Base-by-base conservation (phyloP, 2,797 vertebrate genomes). In the Hydrocynus forskahlii region DNA sequence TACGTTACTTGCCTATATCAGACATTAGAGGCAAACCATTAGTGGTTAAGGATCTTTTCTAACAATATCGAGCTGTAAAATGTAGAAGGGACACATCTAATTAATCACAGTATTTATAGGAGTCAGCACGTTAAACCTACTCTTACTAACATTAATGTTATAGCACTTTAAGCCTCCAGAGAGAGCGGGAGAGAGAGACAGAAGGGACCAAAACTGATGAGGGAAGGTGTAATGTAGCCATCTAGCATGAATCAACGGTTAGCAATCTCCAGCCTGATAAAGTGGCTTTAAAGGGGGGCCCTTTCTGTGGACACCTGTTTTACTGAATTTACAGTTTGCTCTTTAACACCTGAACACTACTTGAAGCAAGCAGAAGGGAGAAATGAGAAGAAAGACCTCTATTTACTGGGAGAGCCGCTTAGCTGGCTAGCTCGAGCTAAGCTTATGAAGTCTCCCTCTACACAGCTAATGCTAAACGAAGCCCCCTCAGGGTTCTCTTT, bases 371-470 rank as follows among this genome's bases (percentile, higher is more conserved):
- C 1, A 1, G 4, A 5, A 1, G 2, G 21, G n/a, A 25, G 19
- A 25, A 25, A 13, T 12, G 3, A 21, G 23, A 13, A 0, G 23
- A 10, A 25, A 60, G 1, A 25, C 23, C 2, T 29, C 16, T 29
- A 63, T 29, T 25, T 63, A 0, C 29, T 29, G 14, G 3, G 57
- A 19, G 21, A 14, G 13, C 14, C 29, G 7, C 14, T 85, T 72
- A 74, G 84, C 73, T 71, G 73, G 75, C 59, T 83, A 81, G 89
- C n/a, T 59, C 8, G 57, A 10, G 29, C 29, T n/a, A 88, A 67
- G 19, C 38, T 25, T 16, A 50, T 16, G 21, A 21, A 21, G 43
- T 21, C 10, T 50, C 8, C 7, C n/a, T 57, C 17, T n/a, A 23
- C 40, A 68, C 45, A 40, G 80, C 86, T 60, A 81, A 76, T 86